Evolutionary conservation across 2,888 invertebrate species (phyloP), one percentile per base, ranked within the genome.

Genomic region (Pheosia tremula): DNA sequence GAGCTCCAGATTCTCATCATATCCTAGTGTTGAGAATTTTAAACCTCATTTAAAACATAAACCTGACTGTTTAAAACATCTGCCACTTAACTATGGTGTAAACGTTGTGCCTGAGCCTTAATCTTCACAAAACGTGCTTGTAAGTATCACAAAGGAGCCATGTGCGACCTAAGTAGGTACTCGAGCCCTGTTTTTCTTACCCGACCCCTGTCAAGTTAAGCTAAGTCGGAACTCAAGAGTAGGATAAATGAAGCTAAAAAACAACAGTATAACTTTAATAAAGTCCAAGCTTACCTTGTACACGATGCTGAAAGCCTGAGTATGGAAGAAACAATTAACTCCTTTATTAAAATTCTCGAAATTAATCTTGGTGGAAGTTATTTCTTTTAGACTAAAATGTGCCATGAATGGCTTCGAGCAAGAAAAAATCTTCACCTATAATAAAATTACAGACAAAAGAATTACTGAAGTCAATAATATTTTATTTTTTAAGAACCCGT

Each of bases 161-260:
- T 73, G 74, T 63, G 68, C 41, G 56, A 62, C 68, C 68, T 72
- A 67, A 75, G 72, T 72, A 67, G 71, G 61, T 64, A 50, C 68
- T 68, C 62, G 59, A 68, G 64, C 64, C 59, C 63, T 64, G 24
- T 72, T 66, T 65, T 56, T 61, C 55, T 62, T 50, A 56, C 62
- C 60, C 56, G 39, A 56, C 62, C 54, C 62, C 57, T 49, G 50
- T 63, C 55, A 58, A 61, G 61, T 62, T 39, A 37, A 47, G 54
- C 57, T 56, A 24, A 24, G 24, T 62, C n/a, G n/a, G 13, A 59
- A 50, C 49, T 61, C 63, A 59, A 50, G 55, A 45, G 57, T 55
- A 64, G 41, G 61, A 62, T 66, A 54, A 67, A 60, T 58, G 62
- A 52, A 62, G 60, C 67, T 5, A 13, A 37, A 37, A 3, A 6